Percentiles rank a stretch among this genome's conserved stretches.
Conservation (phyloP, 2,797 vertebrate genomes). For the Spinibarbus caldwelli region DNA sequence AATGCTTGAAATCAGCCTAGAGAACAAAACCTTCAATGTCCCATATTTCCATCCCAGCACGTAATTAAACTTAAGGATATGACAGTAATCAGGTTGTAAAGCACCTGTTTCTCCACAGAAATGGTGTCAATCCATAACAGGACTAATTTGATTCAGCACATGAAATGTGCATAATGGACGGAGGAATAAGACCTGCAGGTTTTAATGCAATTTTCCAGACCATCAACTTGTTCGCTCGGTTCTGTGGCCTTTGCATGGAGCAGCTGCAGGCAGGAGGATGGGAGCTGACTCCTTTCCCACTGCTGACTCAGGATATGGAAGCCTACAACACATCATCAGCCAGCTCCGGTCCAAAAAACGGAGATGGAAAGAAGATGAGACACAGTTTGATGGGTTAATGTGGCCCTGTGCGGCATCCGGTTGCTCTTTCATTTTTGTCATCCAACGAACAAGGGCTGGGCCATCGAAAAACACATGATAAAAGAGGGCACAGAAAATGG, state of each 20-base stretch:
- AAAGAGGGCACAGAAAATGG: not conserved
- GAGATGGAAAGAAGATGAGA: constrained; percentile 15
- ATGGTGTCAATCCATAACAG: constrained; percentile 28
- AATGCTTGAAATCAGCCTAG: not conserved
- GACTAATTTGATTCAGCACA: constrained; percentile 73
- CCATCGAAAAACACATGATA: not conserved
- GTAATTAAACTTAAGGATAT: constrained; percentile 39
- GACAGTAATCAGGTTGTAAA: constrained; percentile 21
- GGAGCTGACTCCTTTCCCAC: constrained; percentile 56
- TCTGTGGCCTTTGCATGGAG: constrained; percentile 68
- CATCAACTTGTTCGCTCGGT: constrained; percentile 73
- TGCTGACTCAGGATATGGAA: constrained; percentile 76
- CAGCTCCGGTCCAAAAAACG: not conserved
- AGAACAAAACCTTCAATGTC: constrained; percentile 8
- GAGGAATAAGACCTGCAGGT: constrained; percentile 78
- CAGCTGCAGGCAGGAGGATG: constrained; percentile 62
- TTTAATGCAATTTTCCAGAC: constrained; percentile 84
- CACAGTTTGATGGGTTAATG: constrained; percentile 21
- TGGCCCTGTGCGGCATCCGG: not conserved
- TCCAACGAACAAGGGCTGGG: not conserved
- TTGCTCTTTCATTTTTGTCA: constrained; percentile 9
- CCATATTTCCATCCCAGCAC: not conserved
- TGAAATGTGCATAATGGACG: constrained; percentile 69
- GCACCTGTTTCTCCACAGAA: constrained; percentile 42
- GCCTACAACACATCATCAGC: constrained; percentile 15